Evolutionary conservation across 2,113 vertebrate species (phyloP).

Genomic region (Proteles cristata): DNA sequence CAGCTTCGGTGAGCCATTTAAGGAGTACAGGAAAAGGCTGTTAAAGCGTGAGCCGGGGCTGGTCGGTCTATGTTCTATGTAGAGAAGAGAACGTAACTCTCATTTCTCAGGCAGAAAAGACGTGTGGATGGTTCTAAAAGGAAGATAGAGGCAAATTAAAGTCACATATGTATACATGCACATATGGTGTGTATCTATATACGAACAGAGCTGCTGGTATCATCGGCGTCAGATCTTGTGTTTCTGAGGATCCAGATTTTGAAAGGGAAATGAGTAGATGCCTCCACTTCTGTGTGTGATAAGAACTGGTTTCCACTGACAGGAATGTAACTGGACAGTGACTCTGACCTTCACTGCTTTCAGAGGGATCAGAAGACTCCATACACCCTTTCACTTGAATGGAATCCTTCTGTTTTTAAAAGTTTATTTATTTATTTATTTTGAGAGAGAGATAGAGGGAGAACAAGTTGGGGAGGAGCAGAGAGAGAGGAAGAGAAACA

Average conservation of each 20-base stretch:
- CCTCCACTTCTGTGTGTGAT: background rate
- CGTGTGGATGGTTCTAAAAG: background rate
- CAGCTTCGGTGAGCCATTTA: slow-evolving; percentile 91
- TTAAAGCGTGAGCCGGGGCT: background rate
- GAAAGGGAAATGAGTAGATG: background rate
- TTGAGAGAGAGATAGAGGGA: too few relatives aligned
- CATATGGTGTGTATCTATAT: background rate
- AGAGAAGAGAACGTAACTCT: slow-evolving; percentile 6
- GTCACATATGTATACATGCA: background rate
- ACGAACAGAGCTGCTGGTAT: background rate
- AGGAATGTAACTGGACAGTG: background rate
- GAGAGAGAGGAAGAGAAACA: too few relatives aligned
- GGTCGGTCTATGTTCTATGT: background rate
- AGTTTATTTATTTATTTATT: too few relatives aligned
- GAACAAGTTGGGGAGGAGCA: too few relatives aligned
- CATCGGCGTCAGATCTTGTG: background rate
- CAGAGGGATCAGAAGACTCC: background rate
- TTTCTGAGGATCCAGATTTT: slow-evolving; percentile 18
- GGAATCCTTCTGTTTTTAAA: background rate
- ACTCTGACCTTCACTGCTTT: background rate
- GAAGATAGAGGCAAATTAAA: background rate
- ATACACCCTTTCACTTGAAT: background rate
- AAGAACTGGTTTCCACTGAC: background rate
- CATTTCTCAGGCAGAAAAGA: background rate
- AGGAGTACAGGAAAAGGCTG: background rate